Conservation (phyloP, 2,113 vertebrate species). For the Pitta sordida region DNA sequence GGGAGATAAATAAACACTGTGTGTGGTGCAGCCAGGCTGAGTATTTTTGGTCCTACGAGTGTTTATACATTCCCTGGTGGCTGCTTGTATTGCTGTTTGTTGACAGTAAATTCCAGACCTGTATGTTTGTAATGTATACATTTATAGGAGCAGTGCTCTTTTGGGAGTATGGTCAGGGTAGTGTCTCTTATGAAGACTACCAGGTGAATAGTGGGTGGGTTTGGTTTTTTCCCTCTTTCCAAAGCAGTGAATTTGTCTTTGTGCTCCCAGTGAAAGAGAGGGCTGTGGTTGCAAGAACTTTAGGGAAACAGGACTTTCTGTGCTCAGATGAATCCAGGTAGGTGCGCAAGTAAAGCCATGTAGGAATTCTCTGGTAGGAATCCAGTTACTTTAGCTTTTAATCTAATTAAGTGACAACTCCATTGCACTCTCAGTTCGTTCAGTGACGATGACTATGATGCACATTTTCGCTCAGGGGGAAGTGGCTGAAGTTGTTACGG, state of each 20-base stretch:
- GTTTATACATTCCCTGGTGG: slow-evolving; percentile 56
- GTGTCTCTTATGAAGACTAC: not conserved
- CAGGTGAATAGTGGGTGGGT: slow-evolving; percentile 6
- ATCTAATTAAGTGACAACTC: not conserved
- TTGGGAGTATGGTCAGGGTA: not conserved
- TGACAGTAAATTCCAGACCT: slow-evolving; percentile 63
- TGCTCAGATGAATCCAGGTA: not conserved
- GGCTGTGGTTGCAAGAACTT: not conserved
- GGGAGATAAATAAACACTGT: slow-evolving; percentile 65
- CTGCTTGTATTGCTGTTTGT: slow-evolving; percentile 61
- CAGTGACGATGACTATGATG: not conserved
- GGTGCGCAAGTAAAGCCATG: not conserved
- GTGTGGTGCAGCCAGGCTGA: slow-evolving; percentile 41
- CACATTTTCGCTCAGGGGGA: not conserved
- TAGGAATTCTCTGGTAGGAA: not conserved
- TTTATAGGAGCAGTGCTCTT: not conserved
- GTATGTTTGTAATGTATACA: slow-evolving; percentile 64
- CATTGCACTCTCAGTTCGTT: not conserved
- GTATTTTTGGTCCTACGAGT: slow-evolving; percentile 42
- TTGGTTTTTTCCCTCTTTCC: not conserved
- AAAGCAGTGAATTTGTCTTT: slow-evolving; percentile 27
- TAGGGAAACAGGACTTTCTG: not conserved
- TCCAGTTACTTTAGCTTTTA: slow-evolving; percentile 15
- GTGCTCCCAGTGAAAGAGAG: slow-evolving; percentile 5
- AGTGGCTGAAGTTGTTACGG: not conserved